Base-by-base conservation (phyloP, 2,113 vertebrate species). In the Thomomys bottae region DNA sequence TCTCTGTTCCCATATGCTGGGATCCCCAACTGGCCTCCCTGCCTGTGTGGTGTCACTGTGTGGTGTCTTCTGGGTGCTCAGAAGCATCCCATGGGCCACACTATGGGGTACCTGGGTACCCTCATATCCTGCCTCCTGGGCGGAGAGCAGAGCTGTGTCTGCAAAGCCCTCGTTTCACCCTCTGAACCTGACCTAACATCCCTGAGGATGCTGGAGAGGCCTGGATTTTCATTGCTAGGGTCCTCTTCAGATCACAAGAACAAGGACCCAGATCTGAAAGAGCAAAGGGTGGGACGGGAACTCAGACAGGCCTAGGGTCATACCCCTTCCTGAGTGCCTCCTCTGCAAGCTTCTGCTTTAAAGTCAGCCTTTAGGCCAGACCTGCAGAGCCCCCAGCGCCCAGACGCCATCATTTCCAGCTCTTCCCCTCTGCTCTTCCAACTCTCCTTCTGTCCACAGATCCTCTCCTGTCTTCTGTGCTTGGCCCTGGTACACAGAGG, bases 231-330 rank as follows among this genome's bases (percentile, higher is more conserved):
- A 49, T 81, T 77, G 75, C 76, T 30, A 59, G 78, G 32, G 20
- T 26, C 6, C 21, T 49, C 77, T 76, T 70, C 14, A n/a, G 10
- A n/a, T 24, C n/a, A 17, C 1, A 61, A 45, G 36, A 38, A 24
- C 9, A 54, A 20, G 49, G 34, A 24, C 20, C 23, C n/a, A 45
- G 71, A 8, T 32, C 4, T 66, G 30, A 23, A 24, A 67, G 42
- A 76, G 17, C 20, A 14, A 24, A 66, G 8, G 66, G 11, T 10
- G 18, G 21, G 18, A 49, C 6, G 42, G 68, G n/a, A 78, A 32
- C 5, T 0, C 4, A 18, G 78, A 8, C 0, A 0, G 4, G 9
- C 4, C 8, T 36, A 2, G 18, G 20, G 57, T 23, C 2, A 0
- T 12, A 17, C 11, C 38, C 66, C 20, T 61, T 73, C 42, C 59